Base-by-base conservation (phyloP, 2,888 invertebrate species). In the Micropterix aruncella region DNA sequence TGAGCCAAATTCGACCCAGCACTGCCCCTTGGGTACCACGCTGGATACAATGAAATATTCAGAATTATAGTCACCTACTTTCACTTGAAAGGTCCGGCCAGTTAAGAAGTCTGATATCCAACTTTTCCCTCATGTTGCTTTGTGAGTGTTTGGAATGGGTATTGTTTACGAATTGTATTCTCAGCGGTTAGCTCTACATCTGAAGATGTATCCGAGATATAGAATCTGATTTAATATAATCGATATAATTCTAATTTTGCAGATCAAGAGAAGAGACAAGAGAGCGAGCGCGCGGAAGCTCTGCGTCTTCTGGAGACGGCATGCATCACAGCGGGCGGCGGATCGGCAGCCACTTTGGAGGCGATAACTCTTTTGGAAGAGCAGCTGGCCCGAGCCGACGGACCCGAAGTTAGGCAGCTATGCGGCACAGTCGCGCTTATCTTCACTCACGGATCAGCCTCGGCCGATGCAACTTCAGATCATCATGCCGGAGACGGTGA, bases 401-500 rank as follows among this genome's bases (percentile, higher is more conserved):
- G 27, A 27, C 7, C 27, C 27, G 7, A 27, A 12, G 27, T 7
- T 12, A 27, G n/a, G n/a, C n/a, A n/a, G n/a, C n/a, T n/a, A n/a
- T n/a, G n/a, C n/a, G 27, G 27, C 12, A 12, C 27, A 7, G 27
- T 27, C 27, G 27, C 27, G 5, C 27, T 27, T 27, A 12, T 12
- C 27, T 5, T 12, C 27, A 27, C 27, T 12, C 63, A 67, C 52
- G 60, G 63, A 42, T 60, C 65, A 5, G 51, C 56, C 15, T 57
- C 65, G 14, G 52, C 54, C 12, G 60, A 62, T 45, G 57, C 63
- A 3, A 52, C 54, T 37, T 52, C 54, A 12, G 69, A 71, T 56
- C 60, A 75, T 36, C 55, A 60, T 38, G 60, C 57, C 44, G 65
- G 76, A 5, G 67, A 64, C 42, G 57, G 60, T 3, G 61, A 63